Evolutionary conservation across 2,797 vertebrate genomes (phyloP).

Genomic region (Semotilus atromaculatus): DNA sequence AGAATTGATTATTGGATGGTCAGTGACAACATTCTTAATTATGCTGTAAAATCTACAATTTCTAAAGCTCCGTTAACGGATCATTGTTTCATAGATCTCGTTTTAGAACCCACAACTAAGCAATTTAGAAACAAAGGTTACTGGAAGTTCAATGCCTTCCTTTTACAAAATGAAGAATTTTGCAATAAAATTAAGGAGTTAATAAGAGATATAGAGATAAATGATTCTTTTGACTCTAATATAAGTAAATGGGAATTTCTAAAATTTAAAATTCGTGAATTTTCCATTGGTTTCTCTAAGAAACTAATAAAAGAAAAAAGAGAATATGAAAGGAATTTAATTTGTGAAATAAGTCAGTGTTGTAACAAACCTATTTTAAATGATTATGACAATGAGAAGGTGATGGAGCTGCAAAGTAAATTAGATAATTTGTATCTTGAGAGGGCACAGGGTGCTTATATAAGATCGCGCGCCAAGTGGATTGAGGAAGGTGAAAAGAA

Average conservation of each 20-base stretch:
- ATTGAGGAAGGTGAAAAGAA: not conserved
- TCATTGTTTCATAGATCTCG: not conserved
- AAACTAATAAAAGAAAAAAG: not conserved
- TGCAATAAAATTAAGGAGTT: not conserved
- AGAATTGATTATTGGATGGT: not conserved
- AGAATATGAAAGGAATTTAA: not conserved
- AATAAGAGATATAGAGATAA: not conserved
- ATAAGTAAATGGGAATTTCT: not conserved
- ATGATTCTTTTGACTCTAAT: not conserved
- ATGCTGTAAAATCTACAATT: not conserved
- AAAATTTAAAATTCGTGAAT: not conserved
- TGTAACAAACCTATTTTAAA: not conserved
- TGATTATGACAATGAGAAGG: not conserved
- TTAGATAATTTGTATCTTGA: not conserved
- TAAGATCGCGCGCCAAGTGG: not conserved
- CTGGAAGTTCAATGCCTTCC: not conserved
- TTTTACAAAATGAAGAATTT: not conserved
- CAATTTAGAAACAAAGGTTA: not conserved
- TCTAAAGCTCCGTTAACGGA: not conserved
- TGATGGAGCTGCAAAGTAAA: not conserved
- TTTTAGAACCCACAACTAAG: not conserved
- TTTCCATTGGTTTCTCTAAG: not conserved
- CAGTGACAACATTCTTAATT: not conserved
- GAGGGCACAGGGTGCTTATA: not conserved
- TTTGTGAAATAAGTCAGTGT: not conserved